phyloP scores from a whole-genome alignment of 2,113 vertebrate species.

The Stegostoma tigrinum region DNA sequence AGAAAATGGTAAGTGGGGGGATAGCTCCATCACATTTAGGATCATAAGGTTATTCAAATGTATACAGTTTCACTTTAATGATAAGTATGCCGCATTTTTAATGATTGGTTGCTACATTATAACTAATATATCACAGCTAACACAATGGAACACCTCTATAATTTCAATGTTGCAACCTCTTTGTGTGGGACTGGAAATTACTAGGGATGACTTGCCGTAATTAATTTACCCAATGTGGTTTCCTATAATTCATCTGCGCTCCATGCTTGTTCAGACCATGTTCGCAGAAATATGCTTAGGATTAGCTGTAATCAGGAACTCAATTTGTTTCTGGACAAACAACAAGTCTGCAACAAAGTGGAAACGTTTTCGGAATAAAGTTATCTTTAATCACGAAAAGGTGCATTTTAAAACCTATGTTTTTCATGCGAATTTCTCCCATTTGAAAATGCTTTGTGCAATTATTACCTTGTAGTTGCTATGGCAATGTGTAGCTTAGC shows the following conservation, averaged over 20 bases:
- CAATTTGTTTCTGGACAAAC: background rate
- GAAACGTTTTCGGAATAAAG: background rate
- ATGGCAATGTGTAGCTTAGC: background rate
- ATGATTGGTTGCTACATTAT: constrained; percentile 12
- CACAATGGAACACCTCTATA: constrained; percentile 18
- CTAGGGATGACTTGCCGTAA: background rate
- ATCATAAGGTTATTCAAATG: constrained; percentile 26
- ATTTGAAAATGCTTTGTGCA: constrained; percentile 10
- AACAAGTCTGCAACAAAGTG: background rate
- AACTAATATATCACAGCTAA: background rate
- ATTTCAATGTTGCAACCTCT: background rate
- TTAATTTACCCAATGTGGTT: background rate
- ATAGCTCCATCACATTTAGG: background rate
- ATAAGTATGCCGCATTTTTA: background rate
- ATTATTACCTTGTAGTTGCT: constrained; percentile 15
- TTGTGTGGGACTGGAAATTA: background rate
- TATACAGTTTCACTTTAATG: constrained; percentile 7
- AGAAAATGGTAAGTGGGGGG: background rate
- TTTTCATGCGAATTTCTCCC: background rate
- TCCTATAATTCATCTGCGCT: background rate
- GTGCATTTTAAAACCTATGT: background rate
- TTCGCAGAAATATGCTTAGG: background rate
- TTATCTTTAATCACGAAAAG: background rate
- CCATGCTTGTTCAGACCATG: background rate
- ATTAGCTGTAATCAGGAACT: too few relatives aligned